Evolutionary conservation across 1,140 invertebrate genomes (phyloP).

Genomic region (Nebria ingens): DNA sequence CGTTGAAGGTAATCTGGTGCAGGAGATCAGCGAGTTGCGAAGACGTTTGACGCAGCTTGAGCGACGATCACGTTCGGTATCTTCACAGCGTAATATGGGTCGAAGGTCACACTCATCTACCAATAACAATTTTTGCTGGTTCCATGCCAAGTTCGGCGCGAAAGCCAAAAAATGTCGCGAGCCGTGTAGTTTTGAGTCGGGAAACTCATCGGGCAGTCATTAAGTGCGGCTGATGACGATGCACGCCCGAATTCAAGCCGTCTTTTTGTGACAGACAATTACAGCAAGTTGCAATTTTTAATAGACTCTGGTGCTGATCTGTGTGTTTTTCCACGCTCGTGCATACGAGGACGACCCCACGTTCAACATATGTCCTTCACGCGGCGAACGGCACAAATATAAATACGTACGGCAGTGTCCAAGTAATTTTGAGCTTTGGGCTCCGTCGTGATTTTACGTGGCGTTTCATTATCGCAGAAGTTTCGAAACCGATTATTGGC

Average conservation of each 20-base stretch:
- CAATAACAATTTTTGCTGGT: background rate
- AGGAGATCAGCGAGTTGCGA: background rate
- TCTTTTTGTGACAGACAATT: too few species aligned
- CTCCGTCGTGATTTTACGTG: slow-evolving; percentile 30
- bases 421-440: slow-evolving; percentile 27
- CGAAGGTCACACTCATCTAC: background rate
- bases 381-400: background rate
- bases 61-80: too few species aligned
- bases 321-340: background rate
- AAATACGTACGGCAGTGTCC: too few species aligned
- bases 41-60: background rate
- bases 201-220: too few species aligned
- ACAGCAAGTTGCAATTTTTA: too few species aligned
- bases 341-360: background rate
- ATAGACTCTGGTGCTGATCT: background rate
- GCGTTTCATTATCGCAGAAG: slow-evolving; percentile 34
- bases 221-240: too few species aligned
- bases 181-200: background rate
- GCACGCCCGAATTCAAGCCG: too few species aligned
- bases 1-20: background rate
- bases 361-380: background rate
- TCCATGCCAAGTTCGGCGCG: background rate
- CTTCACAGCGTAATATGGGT: too few species aligned
- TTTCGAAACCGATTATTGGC: slow-evolving; percentile 32
- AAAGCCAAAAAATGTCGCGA: background rate